Base-by-base conservation (phyloP, 2,797 vertebrate species). In the Limnodromus scolopaceus region DNA sequence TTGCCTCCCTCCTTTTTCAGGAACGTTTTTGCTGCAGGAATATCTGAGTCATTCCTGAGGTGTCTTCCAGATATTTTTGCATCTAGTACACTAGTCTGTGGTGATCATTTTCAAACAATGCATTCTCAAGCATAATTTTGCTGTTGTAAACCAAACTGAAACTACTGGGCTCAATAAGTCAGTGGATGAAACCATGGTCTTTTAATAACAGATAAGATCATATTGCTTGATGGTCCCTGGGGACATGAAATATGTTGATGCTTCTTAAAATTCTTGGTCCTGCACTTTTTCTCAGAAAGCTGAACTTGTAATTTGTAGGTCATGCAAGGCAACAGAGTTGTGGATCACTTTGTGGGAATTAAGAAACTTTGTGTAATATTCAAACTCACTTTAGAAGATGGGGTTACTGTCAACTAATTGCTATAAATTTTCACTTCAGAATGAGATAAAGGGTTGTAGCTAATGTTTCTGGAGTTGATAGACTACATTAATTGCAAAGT, bases 31-130 rank as follows among this genome's bases (percentile, higher is more conserved):
- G 39, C 82, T 95, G 63, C 54, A 72, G 80, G 85, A 94, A 63
- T 88, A 63, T 78, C 61, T 82, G 88, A 93, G 76, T 95, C 49
- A 89, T 82, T 93, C 41, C 58, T 91, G 66, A 94, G 70, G 51
- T 92, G 39, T 95, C 80, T 89, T 94, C 54, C 77, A 86, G 58
- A 76, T 84, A 69, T 12, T 88, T 88, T 88, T 54, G 46, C 55
- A 41, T 60, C 32, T 61, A 27, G 11, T 71, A 11, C 14, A 34
- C 64, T 80, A 34, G 20, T 36, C 41, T 34, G 11, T 20, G 19
- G 51, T 69, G 6, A 34, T 71, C 6, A 2, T 60, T 94, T 91
- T 72, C 53, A 79, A 79, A 30, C 43, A 68, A 13, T 82, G 12
- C 30, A 18, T 86, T 75, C n/a, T 71, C 11, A 61, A 84, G 27